Base-by-base conservation (phyloP, 2,888 invertebrate genomes). In the Glaucopsyche alexis region DNA sequence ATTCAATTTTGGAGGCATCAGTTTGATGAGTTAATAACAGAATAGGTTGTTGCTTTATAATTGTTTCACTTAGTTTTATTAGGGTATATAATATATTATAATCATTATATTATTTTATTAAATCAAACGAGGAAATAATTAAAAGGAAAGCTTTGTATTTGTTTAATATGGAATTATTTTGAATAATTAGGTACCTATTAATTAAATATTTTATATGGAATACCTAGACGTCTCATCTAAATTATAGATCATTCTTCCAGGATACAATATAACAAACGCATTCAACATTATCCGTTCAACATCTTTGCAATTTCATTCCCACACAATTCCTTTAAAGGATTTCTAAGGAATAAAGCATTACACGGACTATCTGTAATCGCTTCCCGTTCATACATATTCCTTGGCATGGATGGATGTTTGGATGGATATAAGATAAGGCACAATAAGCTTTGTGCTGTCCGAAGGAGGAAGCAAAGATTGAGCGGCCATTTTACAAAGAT, bases 361-460 rank as follows among this genome's bases (percentile, higher is more conserved):
- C 69, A 45, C 11, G 47, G 49, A 49, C 16, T 67, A 67, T 69
- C 69, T 69, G 3, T 14, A 47, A 69, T 69, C 69, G 47, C 49
- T 69, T 69, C 69, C 69, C 69, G 69, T 19, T 65, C 38, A 65
- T 69, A 69, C 19, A 69, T 69, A 69, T 69, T 47, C 19, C 13
- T 13, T 60, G 60, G 60, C 60, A 38, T 38, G 47, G 69, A 69
- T 69, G 16, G 69, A 67, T 47, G 67, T 45, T 16, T 47, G 16
- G 47, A 67, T 60, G 55, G 29, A 60, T 60, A 38, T 29, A 60
- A 29, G 60, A 60, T 69, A 69, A 69, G 69, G 29, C 45, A 69
- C 69, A 69, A 69, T 69, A 69, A 47, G 69, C 69, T 69, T 92
- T 92, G 91, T 92, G 84, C 87, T 91, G 91, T 91, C 91, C 82